phyloP scores from a whole-genome alignment of 2,113 vertebrate genomes.

The Atherinomorus stipes region DNA sequence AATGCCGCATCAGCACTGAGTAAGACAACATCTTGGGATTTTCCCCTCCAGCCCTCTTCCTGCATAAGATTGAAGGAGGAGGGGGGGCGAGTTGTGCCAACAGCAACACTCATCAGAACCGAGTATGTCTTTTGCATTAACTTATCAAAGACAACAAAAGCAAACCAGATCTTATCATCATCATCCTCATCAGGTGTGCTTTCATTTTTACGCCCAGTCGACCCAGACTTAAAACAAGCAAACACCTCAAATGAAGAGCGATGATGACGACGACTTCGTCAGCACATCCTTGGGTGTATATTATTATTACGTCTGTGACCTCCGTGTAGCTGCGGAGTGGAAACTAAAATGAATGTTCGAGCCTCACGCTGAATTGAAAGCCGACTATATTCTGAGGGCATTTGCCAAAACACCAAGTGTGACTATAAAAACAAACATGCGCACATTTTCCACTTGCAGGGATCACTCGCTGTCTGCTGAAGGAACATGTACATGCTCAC shows the following conservation, averaged over 20 bases:
- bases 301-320: constrained; percentile 9
- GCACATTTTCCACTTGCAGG: constrained; percentile 74
- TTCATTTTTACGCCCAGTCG: background rate
- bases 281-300: background rate
- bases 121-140: constrained; percentile 36
- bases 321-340: constrained; percentile 39
- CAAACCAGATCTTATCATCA: constrained; percentile 18
- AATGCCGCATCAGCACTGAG: constrained; percentile 70
- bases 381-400: constrained; percentile 50
- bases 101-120: constrained; percentile 52
- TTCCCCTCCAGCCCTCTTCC: constrained; percentile 48
- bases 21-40: constrained; percentile 55
- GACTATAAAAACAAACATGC: constrained; percentile 75
- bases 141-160: constrained; percentile 49
- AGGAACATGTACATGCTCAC: constrained; percentile 63
- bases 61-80: background rate
- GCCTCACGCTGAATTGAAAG: constrained; percentile 37
- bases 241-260: constrained; percentile 17
- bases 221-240: background rate
- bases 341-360: constrained; percentile 57
- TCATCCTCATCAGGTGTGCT: constrained; percentile 15
- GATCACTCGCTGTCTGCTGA: constrained; percentile 63
- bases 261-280: constrained; percentile 14
- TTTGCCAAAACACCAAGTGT: constrained; percentile 61
- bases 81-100: constrained; percentile 45